Evolutionary conservation across 1,140 invertebrate genomes (phyloP).

Genomic region (Drosophila saltans): DNA sequence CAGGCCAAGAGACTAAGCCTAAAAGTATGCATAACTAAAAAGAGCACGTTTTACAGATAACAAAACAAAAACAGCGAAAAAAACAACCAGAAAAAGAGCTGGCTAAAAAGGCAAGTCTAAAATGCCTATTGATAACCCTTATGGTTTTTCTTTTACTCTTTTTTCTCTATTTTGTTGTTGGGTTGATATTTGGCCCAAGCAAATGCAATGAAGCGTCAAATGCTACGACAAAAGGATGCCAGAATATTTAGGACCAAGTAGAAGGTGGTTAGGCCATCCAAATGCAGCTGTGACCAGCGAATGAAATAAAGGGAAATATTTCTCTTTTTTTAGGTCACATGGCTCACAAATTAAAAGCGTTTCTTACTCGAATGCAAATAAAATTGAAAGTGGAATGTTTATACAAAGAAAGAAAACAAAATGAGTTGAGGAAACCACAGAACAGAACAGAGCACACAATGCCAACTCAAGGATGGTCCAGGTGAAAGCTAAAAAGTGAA

Average conservation of each 20-base stretch:
- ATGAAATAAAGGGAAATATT: not conserved
- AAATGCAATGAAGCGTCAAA: constrained; percentile 6
- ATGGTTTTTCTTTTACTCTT: not conserved
- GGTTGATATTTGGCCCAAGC: constrained; percentile 4
- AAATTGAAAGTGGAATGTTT: constrained; percentile 6
- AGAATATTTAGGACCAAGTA: no score
- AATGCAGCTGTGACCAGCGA: not conserved
- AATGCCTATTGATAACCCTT: constrained; percentile 7
- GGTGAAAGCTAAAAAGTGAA: constrained; percentile 11
- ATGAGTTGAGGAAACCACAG: not conserved
- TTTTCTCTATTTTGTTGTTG: not conserved
- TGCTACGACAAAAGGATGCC: not conserved
- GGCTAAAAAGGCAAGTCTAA: not conserved
- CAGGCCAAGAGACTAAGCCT: constrained; percentile 58
- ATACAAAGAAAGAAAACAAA: not conserved
- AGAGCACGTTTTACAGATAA: constrained; percentile 76
- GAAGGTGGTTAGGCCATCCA: not conserved
- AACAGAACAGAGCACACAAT: constrained; percentile 1
- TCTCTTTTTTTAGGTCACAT: not conserved
- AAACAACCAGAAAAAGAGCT: constrained; percentile 2
- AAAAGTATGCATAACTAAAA: constrained; percentile 79
- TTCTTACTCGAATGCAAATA: constrained; percentile 3
- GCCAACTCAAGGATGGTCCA: not conserved
- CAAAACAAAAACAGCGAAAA: constrained; percentile 54
- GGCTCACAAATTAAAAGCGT: not conserved